phyloP scores from a whole-genome alignment of 2,888 invertebrate genomes.

The Athetis lepigone region DNA sequence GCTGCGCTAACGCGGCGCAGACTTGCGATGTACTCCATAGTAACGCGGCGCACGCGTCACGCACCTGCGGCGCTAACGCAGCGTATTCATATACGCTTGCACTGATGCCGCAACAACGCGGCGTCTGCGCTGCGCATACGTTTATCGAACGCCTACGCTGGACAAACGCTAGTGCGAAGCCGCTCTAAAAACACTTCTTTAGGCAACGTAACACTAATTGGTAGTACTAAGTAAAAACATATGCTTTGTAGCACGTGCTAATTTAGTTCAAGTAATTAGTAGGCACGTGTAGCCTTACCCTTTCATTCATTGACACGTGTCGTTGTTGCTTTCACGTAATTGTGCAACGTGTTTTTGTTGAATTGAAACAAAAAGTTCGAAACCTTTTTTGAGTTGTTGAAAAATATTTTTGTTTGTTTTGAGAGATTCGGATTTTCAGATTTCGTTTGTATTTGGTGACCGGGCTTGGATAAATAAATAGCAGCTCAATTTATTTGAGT shows the following conservation, averaged over 20 bases:
- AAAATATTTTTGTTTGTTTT: background rate
- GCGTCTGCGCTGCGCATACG: too few relatives aligned
- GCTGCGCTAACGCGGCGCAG: too few relatives aligned
- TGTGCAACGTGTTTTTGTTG: slow-evolving; percentile 31
- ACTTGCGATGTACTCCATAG: too few relatives aligned
- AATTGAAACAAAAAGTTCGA: background rate
- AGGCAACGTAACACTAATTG: slow-evolving; percentile 27
- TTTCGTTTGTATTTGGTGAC: background rate
- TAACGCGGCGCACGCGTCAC: too few relatives aligned
- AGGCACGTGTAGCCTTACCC: slow-evolving; percentile 17
- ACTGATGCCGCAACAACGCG: too few relatives aligned
- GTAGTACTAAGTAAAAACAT: slow-evolving; percentile 26
- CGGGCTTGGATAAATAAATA: background rate
- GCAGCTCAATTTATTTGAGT: background rate
- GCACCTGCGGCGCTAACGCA: too few relatives aligned
- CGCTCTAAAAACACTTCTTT: background rate
- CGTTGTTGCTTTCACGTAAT: slow-evolving; percentile 37
- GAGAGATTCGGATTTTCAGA: background rate
- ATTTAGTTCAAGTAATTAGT: slow-evolving; percentile 32
- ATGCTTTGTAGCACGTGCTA: slow-evolving; percentile 22
- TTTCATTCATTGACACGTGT: slow-evolving; percentile 37
- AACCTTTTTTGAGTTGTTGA: background rate
- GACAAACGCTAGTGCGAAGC: too few relatives aligned
- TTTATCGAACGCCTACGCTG: too few relatives aligned
- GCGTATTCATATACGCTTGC: too few relatives aligned